Conservation (phyloP, 2,888 invertebrate genomes). For the Antitype chi region DNA sequence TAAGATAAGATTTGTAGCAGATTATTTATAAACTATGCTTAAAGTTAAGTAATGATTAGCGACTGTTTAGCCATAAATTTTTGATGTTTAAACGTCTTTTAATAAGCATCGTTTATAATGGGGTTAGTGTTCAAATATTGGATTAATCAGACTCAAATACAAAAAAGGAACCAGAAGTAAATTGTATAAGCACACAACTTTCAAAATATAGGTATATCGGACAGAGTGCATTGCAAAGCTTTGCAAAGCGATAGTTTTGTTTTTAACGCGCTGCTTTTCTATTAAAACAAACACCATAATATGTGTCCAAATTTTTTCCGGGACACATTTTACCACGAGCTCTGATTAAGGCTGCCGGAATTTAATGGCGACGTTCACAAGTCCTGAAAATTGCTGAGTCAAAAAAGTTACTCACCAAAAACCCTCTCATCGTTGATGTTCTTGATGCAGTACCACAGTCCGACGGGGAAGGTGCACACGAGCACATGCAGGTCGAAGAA, state of each 20-base stretch:
- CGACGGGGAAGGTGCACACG: conserved; percentile 99
- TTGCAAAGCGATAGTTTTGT: neutral
- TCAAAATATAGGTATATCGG: neutral
- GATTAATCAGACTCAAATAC: neutral
- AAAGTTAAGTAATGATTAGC: too few relatives aligned
- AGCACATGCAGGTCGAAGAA: conserved; percentile 99
- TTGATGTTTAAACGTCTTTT: too few relatives aligned
- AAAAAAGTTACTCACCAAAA: conserved; percentile 93
- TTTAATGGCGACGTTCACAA: too few relatives aligned
- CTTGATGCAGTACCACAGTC: conserved; percentile 99
- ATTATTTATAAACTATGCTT: too few relatives aligned
- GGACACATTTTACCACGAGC: too few relatives aligned
- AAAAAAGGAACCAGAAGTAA: neutral
- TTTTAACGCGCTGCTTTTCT: neutral
- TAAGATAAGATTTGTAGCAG: neutral
- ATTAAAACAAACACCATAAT: neutral
- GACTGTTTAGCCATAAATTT: too few relatives aligned
- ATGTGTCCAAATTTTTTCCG: too few relatives aligned
- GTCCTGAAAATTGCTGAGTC: neutral
- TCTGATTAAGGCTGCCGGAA: too few relatives aligned
- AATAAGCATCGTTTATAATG: too few relatives aligned
- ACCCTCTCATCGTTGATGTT: conserved; percentile 99
- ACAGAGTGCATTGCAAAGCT: neutral
- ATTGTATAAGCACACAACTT: neutral
- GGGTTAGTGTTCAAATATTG: neutral